These are phyloP conservation scores for Stylophora pistillata DNA, from an alignment of 64 coral and sea anemone genomes.

Conservation along the genomic window DNA sequence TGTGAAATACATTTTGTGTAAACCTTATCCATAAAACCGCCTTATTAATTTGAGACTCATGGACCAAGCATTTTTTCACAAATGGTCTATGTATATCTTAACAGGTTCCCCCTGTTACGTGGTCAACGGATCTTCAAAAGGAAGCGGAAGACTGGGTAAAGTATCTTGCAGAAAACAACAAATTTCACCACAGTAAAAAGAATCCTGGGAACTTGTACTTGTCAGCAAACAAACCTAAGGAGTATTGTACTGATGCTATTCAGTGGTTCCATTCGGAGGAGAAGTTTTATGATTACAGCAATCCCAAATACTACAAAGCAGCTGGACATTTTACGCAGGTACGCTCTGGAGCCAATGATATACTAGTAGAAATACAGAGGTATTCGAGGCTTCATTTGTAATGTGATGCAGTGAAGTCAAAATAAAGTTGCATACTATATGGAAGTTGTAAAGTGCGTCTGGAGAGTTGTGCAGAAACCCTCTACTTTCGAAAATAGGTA, in stretches of 20 bases:
- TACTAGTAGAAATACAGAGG: neutral
- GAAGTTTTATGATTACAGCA: slow-evolving; percentile 7
- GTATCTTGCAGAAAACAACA: slow-evolving; percentile 5
- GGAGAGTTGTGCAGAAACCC: too few relatives aligned
- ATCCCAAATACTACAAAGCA: neutral
- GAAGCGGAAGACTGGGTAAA: slow-evolving; percentile 16
- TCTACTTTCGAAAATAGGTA: too few relatives aligned
- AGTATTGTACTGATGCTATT: slow-evolving; percentile 10
- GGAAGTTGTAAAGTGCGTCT: too few relatives aligned
- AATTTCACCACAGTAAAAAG: neutral
- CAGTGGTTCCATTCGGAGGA: slow-evolving; percentile 26
- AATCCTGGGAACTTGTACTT: slow-evolving; percentile 37
- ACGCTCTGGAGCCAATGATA: neutral
- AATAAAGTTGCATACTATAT: too few relatives aligned
- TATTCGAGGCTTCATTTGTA: neutral
- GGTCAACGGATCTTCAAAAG: slow-evolving; percentile 9
- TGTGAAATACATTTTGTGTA: too few relatives aligned
- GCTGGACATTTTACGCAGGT: slow-evolving; percentile 44
- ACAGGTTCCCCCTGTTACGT: slow-evolving; percentile 5
- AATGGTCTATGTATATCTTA: neutral
- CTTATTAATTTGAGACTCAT: too few relatives aligned
- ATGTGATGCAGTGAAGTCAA: too few relatives aligned
- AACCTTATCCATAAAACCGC: too few relatives aligned
- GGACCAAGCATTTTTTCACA: too few relatives aligned
- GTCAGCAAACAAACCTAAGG: neutral